Evolutionary conservation across 2,797 vertebrate species (phyloP).

Genomic region (Sitta carolinensis): DNA sequence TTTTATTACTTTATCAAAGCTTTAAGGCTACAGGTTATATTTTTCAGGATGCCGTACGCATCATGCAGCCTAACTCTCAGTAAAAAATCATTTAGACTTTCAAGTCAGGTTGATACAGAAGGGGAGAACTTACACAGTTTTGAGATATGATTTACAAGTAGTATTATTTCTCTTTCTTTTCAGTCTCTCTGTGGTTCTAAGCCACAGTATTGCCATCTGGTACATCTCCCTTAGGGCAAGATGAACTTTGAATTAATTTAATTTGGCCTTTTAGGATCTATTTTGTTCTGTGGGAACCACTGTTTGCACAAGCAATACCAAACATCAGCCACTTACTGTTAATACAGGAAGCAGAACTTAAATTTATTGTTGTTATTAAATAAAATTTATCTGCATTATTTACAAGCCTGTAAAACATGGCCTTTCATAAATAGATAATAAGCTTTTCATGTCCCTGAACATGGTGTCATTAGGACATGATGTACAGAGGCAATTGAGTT

Average conservation of each 20-base stretch:
- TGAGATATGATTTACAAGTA: not conserved
- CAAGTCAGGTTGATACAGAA: not conserved
- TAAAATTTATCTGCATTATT: not conserved
- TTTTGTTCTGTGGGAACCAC: not conserved
- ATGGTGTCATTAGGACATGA: not conserved
- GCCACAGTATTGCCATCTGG: not conserved
- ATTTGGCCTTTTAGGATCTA: not conserved
- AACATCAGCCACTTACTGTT: not conserved
- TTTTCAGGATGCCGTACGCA: not conserved
- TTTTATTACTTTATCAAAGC: not conserved
- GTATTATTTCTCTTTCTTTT: not conserved
- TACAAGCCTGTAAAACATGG: not conserved
- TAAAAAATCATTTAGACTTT: not conserved
- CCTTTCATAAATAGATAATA: not conserved
- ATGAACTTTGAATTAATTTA: not conserved
- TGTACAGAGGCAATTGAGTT: not conserved
- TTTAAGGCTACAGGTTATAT: not conserved
- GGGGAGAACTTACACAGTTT: not conserved
- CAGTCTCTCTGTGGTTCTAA: not conserved
- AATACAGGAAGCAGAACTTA: not conserved
- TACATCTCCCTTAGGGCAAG: not conserved
- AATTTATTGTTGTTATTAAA: not conserved
- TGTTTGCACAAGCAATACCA: not conserved
- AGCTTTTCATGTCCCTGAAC: not conserved
- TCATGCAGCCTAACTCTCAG: not conserved